Evolutionary conservation across 2,113 vertebrate genomes (phyloP).

Genomic region (Callithrix jacchus): DNA sequence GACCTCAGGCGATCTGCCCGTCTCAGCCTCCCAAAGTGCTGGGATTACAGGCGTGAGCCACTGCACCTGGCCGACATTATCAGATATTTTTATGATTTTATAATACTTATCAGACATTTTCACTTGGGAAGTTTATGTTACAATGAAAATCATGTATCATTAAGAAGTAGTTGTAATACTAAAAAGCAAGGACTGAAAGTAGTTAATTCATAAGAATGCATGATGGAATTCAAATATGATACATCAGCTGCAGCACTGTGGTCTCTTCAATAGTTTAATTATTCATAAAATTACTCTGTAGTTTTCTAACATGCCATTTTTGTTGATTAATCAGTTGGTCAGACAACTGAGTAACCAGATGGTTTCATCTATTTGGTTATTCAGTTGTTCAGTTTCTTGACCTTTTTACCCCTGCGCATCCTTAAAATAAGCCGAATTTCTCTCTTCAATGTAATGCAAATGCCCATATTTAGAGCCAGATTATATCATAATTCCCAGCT

Average conservation of each 20-base stretch:
- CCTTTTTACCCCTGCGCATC: neutral
- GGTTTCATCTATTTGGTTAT: neutral
- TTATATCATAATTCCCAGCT: neutral
- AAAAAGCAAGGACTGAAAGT: neutral
- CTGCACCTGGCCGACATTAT: no score
- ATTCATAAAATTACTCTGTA: neutral
- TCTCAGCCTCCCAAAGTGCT: no score
- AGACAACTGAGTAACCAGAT: neutral
- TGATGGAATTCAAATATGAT: neutral
- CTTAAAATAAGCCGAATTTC: constrained; percentile 20
- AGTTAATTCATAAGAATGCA: constrained; percentile 18
- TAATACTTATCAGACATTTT: neutral
- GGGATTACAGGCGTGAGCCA: no score
- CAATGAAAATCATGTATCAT: neutral
- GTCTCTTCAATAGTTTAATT: neutral
- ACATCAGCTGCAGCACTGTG: neutral
- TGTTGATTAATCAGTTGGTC: neutral
- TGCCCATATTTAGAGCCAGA: neutral
- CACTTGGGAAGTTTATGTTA: neutral
- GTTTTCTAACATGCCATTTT: neutral
- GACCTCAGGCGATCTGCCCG: no score
- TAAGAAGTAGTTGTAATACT: neutral
- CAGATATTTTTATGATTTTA: no score
- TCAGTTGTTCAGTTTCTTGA: neutral
- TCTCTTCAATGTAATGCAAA: neutral